These are phyloP conservation scores for Ahaetulla prasina DNA, from an alignment of 2,113 vertebrate species.

Conservation along the genomic window DNA sequence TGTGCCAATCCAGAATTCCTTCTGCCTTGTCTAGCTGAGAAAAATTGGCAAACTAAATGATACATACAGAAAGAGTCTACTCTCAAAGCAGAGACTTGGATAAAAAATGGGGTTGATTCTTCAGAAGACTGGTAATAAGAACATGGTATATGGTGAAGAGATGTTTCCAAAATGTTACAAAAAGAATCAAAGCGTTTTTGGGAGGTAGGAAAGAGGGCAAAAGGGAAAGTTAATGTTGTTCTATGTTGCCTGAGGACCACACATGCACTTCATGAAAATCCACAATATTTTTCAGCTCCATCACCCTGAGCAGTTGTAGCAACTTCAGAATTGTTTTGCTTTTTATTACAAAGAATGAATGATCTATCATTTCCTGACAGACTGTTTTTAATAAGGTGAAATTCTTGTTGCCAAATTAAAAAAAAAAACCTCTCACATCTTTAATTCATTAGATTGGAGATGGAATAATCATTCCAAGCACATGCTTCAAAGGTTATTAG, in stretches of 20 bases:
- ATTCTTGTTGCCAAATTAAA: conserved; percentile 65
- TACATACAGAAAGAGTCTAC: conserved; percentile 26
- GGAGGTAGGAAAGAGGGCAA: conserved; percentile 33
- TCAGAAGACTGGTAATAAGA: conserved; percentile 14
- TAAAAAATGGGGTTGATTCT: conserved; percentile 6
- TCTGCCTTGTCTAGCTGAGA: conserved; percentile 35
- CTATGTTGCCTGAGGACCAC: conserved; percentile 59
- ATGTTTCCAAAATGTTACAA: conserved; percentile 56
- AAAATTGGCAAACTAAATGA: conserved; percentile 46
- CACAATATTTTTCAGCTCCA: conserved; percentile 44
- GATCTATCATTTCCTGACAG: conserved; percentile 65
- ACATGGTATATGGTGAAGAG: conserved; percentile 35
- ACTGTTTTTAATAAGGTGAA: conserved; percentile 67
- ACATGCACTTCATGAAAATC: conserved; percentile 54
- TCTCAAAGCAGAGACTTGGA: conserved; percentile 15
- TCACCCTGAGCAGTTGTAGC: conserved; percentile 53
- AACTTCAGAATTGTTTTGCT: conserved; percentile 46
- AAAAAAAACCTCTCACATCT: conserved; percentile 62
- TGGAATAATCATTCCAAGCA: conserved; percentile 60
- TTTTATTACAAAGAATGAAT: conserved; percentile 18
- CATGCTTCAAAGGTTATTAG: conserved; percentile 63
- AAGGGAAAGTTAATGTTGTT: conserved; percentile 57
- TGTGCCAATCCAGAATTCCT: not conserved
- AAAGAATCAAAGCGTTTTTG: conserved; percentile 65
- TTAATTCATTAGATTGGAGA: conserved; percentile 66